Evolutionary conservation across 2,888 invertebrate species (phyloP).

Genomic region (Chaitophorus viminalis): DNA sequence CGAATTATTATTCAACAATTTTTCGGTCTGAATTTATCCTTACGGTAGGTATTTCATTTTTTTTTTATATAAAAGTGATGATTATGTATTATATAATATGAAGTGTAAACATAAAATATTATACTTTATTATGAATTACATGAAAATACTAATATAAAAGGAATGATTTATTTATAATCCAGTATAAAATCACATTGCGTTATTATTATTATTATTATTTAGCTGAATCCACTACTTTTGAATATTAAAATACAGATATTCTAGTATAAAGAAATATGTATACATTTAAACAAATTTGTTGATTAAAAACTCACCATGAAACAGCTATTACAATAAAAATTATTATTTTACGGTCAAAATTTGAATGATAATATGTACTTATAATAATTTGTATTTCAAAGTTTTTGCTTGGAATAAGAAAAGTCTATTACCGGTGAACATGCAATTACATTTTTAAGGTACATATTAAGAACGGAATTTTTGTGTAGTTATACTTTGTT

Average conservation of each 20-base stretch:
- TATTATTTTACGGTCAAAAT: not conserved
- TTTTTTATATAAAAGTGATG: not conserved
- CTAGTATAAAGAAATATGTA: not conserved
- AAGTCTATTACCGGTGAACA: constrained; percentile 2
- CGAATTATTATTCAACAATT: too few relatives aligned
- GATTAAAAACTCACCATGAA: not conserved
- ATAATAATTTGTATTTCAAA: not conserved
- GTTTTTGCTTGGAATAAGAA: not conserved
- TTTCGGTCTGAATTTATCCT: too few relatives aligned
- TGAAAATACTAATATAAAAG: not conserved
- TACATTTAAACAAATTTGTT: not conserved
- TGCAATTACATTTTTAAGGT: not conserved
- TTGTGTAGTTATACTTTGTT: not conserved
- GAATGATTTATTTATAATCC: not conserved
- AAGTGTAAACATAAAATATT: not conserved
- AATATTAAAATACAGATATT: not conserved
- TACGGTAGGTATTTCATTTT: too few relatives aligned
- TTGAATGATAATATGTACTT: not conserved
- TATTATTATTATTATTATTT: not conserved
- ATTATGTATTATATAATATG: not conserved
- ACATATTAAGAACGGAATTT: not conserved
- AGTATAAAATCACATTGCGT: not conserved
- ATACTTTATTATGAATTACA: not conserved
- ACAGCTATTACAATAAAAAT: not conserved
- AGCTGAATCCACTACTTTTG: not conserved